Conservation (phyloP, 2,888 invertebrate species). For the Hyles lineata region DNA sequence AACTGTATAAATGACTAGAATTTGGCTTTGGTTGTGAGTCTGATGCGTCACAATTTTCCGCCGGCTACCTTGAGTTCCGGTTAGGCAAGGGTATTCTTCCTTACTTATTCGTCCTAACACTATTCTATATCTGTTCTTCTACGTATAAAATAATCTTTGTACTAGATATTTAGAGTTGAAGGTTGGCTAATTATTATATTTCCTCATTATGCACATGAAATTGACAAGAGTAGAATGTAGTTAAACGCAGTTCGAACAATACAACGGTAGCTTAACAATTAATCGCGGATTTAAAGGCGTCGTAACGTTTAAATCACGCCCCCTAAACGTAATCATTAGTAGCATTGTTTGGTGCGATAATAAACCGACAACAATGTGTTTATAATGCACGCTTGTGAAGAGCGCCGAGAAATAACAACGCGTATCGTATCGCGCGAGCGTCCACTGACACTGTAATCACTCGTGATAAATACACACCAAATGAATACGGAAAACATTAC, state of each 20-base stretch:
- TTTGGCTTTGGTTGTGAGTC: too few relatives aligned
- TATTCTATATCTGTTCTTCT: too few relatives aligned
- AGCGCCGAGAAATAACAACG: constrained; percentile 26
- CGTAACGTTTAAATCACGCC: constrained; percentile 4
- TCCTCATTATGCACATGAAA: not conserved
- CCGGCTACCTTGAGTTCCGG: too few relatives aligned
- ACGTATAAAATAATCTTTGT: too few relatives aligned
- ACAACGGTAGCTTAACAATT: not conserved
- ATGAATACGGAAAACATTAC: constrained; percentile 49
- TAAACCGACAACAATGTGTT: constrained; percentile 31
- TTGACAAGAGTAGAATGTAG: not conserved
- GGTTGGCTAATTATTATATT: too few relatives aligned
- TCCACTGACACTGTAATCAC: constrained; percentile 43
- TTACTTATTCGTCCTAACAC: too few relatives aligned
- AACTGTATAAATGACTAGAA: too few relatives aligned
- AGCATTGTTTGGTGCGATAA: constrained; percentile 27
- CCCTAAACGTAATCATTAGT: constrained; percentile 24
- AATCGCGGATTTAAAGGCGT: not conserved
- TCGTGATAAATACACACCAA: constrained; percentile 50
- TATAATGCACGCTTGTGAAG: constrained; percentile 29
- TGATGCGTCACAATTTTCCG: too few relatives aligned
- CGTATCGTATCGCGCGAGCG: constrained; percentile 35
- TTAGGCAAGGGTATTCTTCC: too few relatives aligned
- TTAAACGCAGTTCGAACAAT: not conserved
- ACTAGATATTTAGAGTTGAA: too few relatives aligned